Conservation (phyloP, 1,140 invertebrate genomes). For the Fopius arisanus region DNA sequence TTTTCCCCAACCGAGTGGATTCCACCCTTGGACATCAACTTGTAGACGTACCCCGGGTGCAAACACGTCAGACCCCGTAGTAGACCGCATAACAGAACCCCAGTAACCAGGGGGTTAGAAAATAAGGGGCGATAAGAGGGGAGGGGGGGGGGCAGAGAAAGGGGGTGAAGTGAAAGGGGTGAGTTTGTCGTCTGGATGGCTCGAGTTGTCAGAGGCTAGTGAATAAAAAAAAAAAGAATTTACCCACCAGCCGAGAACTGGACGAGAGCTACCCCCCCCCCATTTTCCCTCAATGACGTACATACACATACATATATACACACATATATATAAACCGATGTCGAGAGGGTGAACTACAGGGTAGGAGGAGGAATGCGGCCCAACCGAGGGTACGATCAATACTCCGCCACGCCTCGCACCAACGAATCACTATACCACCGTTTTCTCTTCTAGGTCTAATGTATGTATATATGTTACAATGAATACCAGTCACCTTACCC, state of each 20-base stretch:
- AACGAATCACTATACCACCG: slow-evolving; percentile 17
- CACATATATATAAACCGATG: too few relatives aligned
- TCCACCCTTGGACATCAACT: too few relatives aligned
- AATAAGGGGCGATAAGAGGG: too few relatives aligned
- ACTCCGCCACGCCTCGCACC: slow-evolving; percentile 40
- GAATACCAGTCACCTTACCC: not conserved
- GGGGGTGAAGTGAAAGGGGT: too few relatives aligned
- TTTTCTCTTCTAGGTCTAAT: not conserved
- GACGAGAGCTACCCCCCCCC: not conserved
- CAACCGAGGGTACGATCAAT: slow-evolving; percentile 36
- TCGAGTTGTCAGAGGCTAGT: not conserved
- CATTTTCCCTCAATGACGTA: not conserved
- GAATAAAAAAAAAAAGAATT: not conserved
- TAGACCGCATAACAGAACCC: too few relatives aligned
- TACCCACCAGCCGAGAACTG: not conserved
- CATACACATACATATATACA: too few relatives aligned
- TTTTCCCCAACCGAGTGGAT: too few relatives aligned
- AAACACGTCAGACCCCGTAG: too few relatives aligned
- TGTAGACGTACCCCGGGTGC: too few relatives aligned
- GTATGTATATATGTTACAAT: slow-evolving; percentile 7
- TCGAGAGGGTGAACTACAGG: not conserved
- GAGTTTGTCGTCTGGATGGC: not conserved
- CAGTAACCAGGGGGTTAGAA: too few relatives aligned
- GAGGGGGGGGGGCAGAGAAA: too few relatives aligned
- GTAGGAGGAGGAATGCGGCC: slow-evolving; percentile 22